phyloP scores from a whole-genome alignment of 2,113 vertebrate species.

The Engystomops pustulosus region DNA sequence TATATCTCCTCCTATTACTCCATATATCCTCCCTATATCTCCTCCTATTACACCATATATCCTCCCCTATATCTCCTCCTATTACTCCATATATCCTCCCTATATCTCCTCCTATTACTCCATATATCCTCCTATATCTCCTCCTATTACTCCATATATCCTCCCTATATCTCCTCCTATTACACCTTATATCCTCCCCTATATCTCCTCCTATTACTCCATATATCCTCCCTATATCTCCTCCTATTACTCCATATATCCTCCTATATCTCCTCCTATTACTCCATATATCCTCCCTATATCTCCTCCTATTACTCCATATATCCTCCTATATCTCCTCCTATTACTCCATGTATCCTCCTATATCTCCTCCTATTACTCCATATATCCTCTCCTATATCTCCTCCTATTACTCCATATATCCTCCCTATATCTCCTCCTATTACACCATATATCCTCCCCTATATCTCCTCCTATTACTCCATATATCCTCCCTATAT shows the following conservation, averaged over 20 bases:
- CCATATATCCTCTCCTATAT: not conserved
- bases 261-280: conserved; percentile 8
- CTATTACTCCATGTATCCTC: no score
- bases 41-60: no score
- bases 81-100: not conserved
- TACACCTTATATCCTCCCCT: not conserved
- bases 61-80: not conserved
- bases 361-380: not conserved
- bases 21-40: no score
- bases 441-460: conserved; percentile 12
- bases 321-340: no score
- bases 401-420: conserved; percentile 15
- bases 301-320: no score
- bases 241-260: not conserved
- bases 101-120: not conserved
- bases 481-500: conserved; percentile 7
- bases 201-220: conserved; percentile 6
- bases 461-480: conserved; percentile 19
- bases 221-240: not conserved
- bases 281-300: conserved; percentile 7
- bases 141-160: not conserved
- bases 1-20: conserved; percentile 9
- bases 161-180: not conserved
- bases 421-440: not conserved
- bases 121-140: conserved; percentile 1